Base-by-base conservation (phyloP, 1,140 invertebrate genomes). In the Zaprionus tsacasi region DNA sequence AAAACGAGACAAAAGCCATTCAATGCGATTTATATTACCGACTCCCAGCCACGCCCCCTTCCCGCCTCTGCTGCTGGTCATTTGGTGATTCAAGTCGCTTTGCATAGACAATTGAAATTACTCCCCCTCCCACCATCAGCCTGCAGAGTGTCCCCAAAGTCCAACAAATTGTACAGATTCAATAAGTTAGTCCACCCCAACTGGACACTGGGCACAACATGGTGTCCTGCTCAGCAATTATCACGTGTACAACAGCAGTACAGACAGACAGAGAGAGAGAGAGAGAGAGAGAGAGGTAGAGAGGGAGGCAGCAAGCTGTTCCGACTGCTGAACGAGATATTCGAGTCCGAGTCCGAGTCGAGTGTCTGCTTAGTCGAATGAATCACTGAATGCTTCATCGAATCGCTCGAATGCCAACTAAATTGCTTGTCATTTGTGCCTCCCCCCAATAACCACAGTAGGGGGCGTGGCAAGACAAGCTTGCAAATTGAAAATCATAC, bases 61-160 rank as follows among this genome's bases (percentile, higher is more conserved):
- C 40, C 21, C 17, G 45, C 11, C 15, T 25, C 10, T 3, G 27
- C 27, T 27, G 48, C 68, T 88, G 77, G 79, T 80, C 83, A 87
- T 87, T 87, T 87, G 77, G 77, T 56, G 74, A 87, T 83, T 83
- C 78, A 83, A 87, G 82, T 70, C 77, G 68, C 64, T 82, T 83
- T 88, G 83, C 83, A 88, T 89, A 83, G 77, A 88, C 83, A 88
- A 88, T 88, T 88, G 83, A 89, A 88, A 88, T 88, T 83, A 83
- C 78, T 58, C 48, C 12, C n/a, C 8, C 15, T 10, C 3, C 45
- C 17, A n/a, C n/a, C 8, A 8, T 21, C 17, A 4, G 10, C 45
- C 0, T 7, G 10, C 76, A 69, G 66, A 60, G 59, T 56, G 45
- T 50, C 45, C 45, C 45, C 45, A 79, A 72, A 64, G 59, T 56